phyloP scores from a whole-genome alignment of 2,888 invertebrate genomes.

The Odontomyia ornata region DNA sequence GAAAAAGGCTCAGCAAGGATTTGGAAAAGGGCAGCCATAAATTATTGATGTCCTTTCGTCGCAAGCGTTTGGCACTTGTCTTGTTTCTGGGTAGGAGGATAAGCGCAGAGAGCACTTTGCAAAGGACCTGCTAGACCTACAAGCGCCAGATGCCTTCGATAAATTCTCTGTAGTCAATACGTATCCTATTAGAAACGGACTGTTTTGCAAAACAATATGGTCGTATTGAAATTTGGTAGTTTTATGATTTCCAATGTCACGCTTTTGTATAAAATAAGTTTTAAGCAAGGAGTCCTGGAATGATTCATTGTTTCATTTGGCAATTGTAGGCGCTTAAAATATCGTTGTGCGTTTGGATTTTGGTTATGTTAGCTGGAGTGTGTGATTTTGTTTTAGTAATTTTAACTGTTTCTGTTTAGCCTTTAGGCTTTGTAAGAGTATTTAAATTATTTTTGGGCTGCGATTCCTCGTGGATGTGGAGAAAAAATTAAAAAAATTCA shows the following conservation, averaged over 20 bases:
- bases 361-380: too few species aligned
- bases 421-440: too few species aligned
- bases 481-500: too few species aligned
- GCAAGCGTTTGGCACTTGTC: slow-evolving; percentile 38
- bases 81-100: slow-evolving; percentile 30
- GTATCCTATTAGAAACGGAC: slow-evolving; percentile 29
- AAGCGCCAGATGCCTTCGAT: slow-evolving; percentile 37
- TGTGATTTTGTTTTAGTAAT: too few species aligned
- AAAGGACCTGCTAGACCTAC: slow-evolving; percentile 36
- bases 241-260: background rate
- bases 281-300: background rate
- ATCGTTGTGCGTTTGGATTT: background rate
- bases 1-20: background rate
- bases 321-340: slow-evolving; percentile 13
- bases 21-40: slow-evolving; percentile 2
- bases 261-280: background rate
- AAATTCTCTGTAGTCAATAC: background rate
- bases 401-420: too few species aligned
- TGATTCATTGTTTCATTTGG: background rate
- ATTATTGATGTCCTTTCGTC: slow-evolving; percentile 31
- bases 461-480: too few species aligned
- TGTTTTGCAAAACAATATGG: background rate
- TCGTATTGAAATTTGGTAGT: background rate
- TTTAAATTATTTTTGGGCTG: too few species aligned
- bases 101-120: background rate